Evolutionary conservation across 2,888 invertebrate genomes (phyloP).

Genomic region (Tachina fera): DNA sequence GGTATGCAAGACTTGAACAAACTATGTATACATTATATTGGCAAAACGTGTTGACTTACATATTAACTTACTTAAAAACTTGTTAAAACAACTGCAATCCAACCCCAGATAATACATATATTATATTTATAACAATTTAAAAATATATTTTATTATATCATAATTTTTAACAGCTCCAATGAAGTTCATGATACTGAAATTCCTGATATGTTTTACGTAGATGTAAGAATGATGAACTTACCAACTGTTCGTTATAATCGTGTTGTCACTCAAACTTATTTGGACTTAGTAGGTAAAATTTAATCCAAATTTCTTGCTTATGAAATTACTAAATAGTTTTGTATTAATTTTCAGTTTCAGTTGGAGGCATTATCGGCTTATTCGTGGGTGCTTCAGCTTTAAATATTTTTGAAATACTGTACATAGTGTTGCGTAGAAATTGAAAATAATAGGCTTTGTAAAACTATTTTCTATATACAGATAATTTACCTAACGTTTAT

Average conservation of each 20-base stretch:
- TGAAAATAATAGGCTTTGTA: neutral
- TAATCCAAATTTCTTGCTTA: neutral
- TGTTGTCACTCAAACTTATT: slow-evolving; percentile 75
- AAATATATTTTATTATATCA: neutral
- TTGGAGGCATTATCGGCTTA: slow-evolving; percentile 77
- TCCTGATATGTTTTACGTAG: slow-evolving; percentile 60
- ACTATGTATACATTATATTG: no score
- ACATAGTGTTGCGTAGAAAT: slow-evolving; percentile 57
- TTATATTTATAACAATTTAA: neutral
- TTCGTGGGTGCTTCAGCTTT: slow-evolving; percentile 72
- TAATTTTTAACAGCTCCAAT: slow-evolving; percentile 69
- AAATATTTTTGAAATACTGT: slow-evolving; percentile 69
- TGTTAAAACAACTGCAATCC: no score
- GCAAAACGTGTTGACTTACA: no score
- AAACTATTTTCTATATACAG: no score
- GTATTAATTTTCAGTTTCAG: slow-evolving; percentile 72
- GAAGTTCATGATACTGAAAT: slow-evolving; percentile 58
- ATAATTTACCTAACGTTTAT: no score
- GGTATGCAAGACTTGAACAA: no score
- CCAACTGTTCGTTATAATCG: slow-evolving; percentile 75
- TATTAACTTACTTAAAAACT: no score
- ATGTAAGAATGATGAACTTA: slow-evolving; percentile 73
- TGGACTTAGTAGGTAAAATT: slow-evolving; percentile 76
- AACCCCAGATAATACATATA: no score
- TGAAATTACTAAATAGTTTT: neutral